Percentiles rank a stretch among this genome's conserved stretches.
These are phyloP conservation scores for Anoplolepis gracilipes DNA, from an alignment of 1,140 invertebrate genomes.

Conservation along the genomic window DNA sequence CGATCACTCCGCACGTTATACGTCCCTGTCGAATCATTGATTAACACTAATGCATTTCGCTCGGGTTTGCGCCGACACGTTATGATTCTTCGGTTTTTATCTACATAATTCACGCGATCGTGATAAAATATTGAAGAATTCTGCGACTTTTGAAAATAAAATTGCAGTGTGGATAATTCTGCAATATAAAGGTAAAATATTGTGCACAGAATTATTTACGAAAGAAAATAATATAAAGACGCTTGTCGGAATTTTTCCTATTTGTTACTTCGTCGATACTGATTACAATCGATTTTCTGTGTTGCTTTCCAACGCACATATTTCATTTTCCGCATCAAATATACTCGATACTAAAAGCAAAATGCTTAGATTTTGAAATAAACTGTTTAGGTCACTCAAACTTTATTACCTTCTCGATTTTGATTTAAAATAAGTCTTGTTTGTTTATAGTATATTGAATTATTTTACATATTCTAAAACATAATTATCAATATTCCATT, in stretches of 20 bases:
- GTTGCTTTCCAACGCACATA: neutral
- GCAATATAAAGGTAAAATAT: neutral
- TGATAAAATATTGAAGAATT: neutral
- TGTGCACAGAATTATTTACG: neutral
- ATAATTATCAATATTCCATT: neutral
- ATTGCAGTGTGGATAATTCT: neutral
- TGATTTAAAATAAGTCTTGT: neutral
- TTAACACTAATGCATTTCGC: constrained; percentile 43
- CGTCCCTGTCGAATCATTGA: constrained; percentile 12
- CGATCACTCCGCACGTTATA: constrained; percentile 9
- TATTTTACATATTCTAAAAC: neutral
- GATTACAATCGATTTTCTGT: neutral
- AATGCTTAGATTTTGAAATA: neutral
- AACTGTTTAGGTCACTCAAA: neutral
- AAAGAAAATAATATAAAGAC: neutral
- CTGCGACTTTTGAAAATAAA: neutral
- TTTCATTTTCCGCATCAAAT: neutral
- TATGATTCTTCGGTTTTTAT: neutral
- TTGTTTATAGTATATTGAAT: neutral
- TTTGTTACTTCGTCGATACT: neutral
- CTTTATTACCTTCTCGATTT: neutral
- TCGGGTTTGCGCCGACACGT: neutral
- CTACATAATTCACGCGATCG: constrained; percentile 4
- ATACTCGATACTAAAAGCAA: neutral
- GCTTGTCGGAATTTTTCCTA: neutral